Conservation (phyloP, 2,113 vertebrate species). For the Atractosteus spatula region DNA sequence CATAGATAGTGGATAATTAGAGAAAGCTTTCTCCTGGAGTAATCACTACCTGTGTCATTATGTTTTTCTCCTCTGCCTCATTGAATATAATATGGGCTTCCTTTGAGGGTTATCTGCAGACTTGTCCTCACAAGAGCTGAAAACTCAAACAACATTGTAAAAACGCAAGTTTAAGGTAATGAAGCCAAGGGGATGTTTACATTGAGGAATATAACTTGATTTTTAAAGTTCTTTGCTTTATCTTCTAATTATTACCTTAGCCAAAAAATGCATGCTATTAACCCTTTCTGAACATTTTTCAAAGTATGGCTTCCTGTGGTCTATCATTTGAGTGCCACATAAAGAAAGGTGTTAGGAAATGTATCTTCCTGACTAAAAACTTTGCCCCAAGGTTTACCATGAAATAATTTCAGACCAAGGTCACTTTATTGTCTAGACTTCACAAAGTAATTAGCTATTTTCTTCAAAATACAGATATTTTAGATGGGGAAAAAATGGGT, state of each 20-base stretch:
- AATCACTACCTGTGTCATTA: conserved; percentile 47
- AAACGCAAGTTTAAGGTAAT: conserved; percentile 39
- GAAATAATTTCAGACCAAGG: no score
- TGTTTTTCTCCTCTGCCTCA: conserved; percentile 55
- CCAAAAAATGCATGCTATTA: neutral
- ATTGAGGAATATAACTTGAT: conserved; percentile 15
- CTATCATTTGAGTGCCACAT: no score
- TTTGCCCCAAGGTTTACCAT: no score
- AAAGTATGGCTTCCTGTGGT: no score
- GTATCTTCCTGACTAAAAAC: no score
- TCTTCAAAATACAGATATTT: no score
- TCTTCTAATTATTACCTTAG: neutral
- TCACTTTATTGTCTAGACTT: no score
- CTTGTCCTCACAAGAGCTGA: conserved; percentile 65
- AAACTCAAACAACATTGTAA: conserved; percentile 55
- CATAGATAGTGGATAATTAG: conserved; percentile 18
- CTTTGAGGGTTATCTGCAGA: conserved; percentile 57
- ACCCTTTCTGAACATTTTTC: neutral
- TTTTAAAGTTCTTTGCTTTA: conserved; percentile 1
- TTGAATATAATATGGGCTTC: conserved; percentile 63
- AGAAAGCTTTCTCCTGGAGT: conserved; percentile 28
- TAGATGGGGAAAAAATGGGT: no score
- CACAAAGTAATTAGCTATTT: no score
- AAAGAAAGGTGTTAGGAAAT: no score
- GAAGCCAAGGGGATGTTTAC: conserved; percentile 14